These are phyloP conservation scores for Malurus melanocephalus DNA, from an alignment of 2,113 vertebrate genomes.

Conservation along the genomic window DNA sequence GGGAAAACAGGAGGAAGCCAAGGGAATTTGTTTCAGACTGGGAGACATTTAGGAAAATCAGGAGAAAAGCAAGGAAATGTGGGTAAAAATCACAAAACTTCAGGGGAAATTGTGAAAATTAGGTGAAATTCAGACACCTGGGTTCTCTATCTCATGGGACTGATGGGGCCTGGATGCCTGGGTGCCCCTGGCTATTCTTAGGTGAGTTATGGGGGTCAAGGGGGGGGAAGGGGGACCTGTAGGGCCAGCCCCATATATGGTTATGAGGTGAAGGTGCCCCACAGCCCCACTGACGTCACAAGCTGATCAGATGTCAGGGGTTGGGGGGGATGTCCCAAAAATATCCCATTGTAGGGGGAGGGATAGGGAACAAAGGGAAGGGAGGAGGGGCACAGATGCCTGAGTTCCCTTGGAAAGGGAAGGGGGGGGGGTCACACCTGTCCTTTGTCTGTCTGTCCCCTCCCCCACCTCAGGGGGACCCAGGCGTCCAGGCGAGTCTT, in stretches of 20 bases:
- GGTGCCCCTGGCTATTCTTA: neutral
- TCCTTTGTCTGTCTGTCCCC: constrained; percentile 7
- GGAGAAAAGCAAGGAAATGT: neutral
- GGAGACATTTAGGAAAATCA: neutral
- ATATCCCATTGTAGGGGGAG: neutral
- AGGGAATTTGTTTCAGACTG: neutral
- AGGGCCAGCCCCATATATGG: neutral
- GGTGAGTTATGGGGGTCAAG: neutral
- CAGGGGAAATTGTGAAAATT: neutral
- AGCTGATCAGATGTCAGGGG: neutral
- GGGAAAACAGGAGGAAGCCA: neutral
- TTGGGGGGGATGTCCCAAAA: neutral
- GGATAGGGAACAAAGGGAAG: neutral
- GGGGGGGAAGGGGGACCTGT: neutral
- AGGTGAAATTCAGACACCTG: neutral
- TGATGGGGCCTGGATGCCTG: neutral
- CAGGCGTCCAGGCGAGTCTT: neutral
- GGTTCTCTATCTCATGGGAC: neutral
- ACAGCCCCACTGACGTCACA: neutral
- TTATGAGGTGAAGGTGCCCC: constrained; percentile 1
- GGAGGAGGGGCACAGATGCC: neutral
- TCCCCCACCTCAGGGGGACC: neutral
- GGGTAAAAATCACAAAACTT: neutral
- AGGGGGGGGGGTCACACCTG: neutral
- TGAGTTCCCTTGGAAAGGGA: neutral